These are phyloP conservation scores for Scaptodrosophila latifasciaeformis DNA, from an alignment of 2,888 invertebrate genomes.

Conservation along the genomic window DNA sequence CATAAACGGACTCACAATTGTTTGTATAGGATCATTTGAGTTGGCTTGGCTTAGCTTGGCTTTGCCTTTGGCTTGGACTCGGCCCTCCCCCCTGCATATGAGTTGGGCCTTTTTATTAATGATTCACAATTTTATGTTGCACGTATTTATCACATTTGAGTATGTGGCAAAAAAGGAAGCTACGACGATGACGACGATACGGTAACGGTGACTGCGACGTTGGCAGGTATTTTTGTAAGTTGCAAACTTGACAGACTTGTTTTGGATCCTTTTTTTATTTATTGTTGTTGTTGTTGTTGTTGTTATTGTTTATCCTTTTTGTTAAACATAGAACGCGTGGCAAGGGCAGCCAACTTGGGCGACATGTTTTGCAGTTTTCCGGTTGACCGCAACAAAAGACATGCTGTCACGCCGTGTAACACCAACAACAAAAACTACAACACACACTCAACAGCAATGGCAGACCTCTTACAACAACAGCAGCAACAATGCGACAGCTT, in stretches of 20 bases:
- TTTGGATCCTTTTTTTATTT: slow-evolving; percentile 54
- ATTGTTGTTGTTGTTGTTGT: slow-evolving; percentile 18
- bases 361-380: slow-evolving; percentile 72
- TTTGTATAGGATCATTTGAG: slow-evolving; percentile 43
- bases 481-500: slow-evolving; percentile 48
- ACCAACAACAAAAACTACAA: slow-evolving; percentile 36
- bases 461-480: slow-evolving; percentile 18
- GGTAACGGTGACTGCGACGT: slow-evolving; percentile 39
- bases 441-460: slow-evolving; percentile 37
- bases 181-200: no score
- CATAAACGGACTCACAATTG: slow-evolving; percentile 32
- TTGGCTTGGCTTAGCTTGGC: slow-evolving; percentile 18
- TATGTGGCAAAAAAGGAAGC: slow-evolving; percentile 28
- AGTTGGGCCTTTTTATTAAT: slow-evolving; percentile 57
- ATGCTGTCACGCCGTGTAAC: slow-evolving; percentile 70
- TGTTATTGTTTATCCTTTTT: slow-evolving; percentile 16
- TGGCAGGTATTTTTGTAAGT: slow-evolving; percentile 65
- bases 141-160: slow-evolving; percentile 62
- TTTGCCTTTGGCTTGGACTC: background rate
- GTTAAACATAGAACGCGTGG: slow-evolving; percentile 28
- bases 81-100: slow-evolving; percentile 26
- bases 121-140: slow-evolving; percentile 64
- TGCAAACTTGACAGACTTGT: slow-evolving; percentile 72
- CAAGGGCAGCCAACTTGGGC: slow-evolving; percentile 43
- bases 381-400: slow-evolving; percentile 74